Base-by-base conservation (phyloP, 2,888 invertebrate genomes). In the Dasysyrphus tricinctus region DNA sequence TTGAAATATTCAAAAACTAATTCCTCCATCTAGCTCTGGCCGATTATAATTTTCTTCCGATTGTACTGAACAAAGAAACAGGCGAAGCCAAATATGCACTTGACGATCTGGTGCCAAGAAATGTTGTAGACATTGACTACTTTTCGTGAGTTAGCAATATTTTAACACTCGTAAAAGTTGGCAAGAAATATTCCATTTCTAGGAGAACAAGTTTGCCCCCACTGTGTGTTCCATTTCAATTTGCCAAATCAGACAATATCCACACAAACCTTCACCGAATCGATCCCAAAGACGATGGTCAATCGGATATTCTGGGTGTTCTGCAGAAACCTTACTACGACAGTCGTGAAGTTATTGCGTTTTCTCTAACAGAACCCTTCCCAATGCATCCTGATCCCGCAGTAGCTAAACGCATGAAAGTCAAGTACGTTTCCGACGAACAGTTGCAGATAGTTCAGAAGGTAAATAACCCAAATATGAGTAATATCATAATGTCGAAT, bases 41-140 rank as follows among this genome's bases (percentile, higher is more conserved):
- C 91, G 99, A 99, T 92, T 99, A 97, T 92, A 98, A 99, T 92
- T 99, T 96, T 91, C 92, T 99, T 82, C 97, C 99, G 2, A 93
- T 98, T 88, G 92, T 92, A 51, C 92, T 93, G 87, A 91, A 94
- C 86, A 90, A 91, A 19, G 88, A 91, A 69, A 88, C 88, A 44
- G 92, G 93, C 11, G 92, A 93, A 78, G 92, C 94, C 29, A 93
- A 94, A 88, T 95, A 95, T 90, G 93, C 96, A 54, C 93, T 95
- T 88, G 94, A 96, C 49, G 92, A 94, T 70, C 92, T 97, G 67
- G 90, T 96, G 70, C 97, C 97, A 0, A 88, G 90, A 24, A 90
- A 91, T 73, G 89, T 93, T 14, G 94, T 94, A 8, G 92, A 93
- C 19, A 90, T 93, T 44, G 93, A 94, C 42, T 96, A 95, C 94